Base-by-base conservation (phyloP, 2,888 invertebrate genomes). In the Hartigia nigra region DNA sequence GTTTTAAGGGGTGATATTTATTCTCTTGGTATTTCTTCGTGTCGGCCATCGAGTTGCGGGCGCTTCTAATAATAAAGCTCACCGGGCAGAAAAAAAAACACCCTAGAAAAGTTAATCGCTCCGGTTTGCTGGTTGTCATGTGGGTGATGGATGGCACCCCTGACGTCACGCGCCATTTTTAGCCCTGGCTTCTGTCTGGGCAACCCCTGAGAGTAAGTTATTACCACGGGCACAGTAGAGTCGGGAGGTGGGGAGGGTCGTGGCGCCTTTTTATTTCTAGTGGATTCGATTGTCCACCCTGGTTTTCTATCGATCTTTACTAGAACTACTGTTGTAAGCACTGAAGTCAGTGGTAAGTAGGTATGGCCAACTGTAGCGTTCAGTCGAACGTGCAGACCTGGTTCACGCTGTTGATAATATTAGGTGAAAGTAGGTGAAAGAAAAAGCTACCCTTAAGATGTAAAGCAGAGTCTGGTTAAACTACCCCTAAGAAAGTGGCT, bases 51-150 rank as follows among this genome's bases (percentile, higher is more conserved):
- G 55, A 23, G 55, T 55, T 55, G 2, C 55, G 23, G 55, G 55
- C 55, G 55, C 23, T 55, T 82, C 82, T 81, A 82, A 82, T 82
- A 82, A 82, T 82, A 82, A 74, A 76, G 76, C 77, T 31, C 32
- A n/a, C 31, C 70, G 70, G 80, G 81, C 81, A 80, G 77, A 35
- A 77, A 69, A 76, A 74, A 75, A 36, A 75, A 78, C 76, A 74
- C 76, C 76, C 80, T 77, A 83, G 81, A 82, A 82, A 86, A 85
- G 84, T 86, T 86, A 86, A 86, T 86, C 85, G 85, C 82, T 82
- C 81, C 82, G 84, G 85, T 85, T 86, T 86, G 85, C 84, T 82
- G 83, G 81, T 85, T 86, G 86, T 86, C 84, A 82, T 78, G 75
- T 69, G 31, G 79, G 79, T 85, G 86, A 86, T 86, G 82, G 84